phyloP scores from a whole-genome alignment of 2,888 invertebrate genomes.

The Andrena haemorrhoa region DNA sequence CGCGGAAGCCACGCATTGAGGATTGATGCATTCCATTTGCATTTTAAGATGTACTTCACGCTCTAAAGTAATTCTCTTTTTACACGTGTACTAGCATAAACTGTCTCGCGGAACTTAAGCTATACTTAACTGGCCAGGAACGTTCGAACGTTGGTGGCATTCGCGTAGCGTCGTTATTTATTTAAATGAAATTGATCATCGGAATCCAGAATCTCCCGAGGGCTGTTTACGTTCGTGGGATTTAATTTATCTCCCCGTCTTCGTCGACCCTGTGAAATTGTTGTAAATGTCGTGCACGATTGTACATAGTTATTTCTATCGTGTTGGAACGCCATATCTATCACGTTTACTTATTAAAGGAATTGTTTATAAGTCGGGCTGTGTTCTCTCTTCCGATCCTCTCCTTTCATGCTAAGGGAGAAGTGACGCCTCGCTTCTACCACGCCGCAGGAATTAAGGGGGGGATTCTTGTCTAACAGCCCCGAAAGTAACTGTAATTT shows the following conservation, averaged over 20 bases:
- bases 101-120: neutral
- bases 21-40: slow-evolving; percentile 76
- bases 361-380: slow-evolving; percentile 66
- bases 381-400: neutral
- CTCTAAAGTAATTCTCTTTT: slow-evolving; percentile 53
- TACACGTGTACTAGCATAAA: slow-evolving; percentile 46
- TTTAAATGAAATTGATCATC: slow-evolving; percentile 38
- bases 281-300: slow-evolving; percentile 76
- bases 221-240: slow-evolving; percentile 19
- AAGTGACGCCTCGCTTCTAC: neutral
- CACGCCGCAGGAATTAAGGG: no score
- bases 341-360: slow-evolving; percentile 76
- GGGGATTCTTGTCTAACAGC: no score
- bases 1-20: slow-evolving; percentile 53
- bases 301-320: slow-evolving; percentile 79
- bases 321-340: slow-evolving; percentile 72
- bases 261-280: slow-evolving; percentile 65
- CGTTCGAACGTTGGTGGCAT: slow-evolving; percentile 23
- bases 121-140: slow-evolving; percentile 19
- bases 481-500: no score
- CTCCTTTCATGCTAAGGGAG: neutral
- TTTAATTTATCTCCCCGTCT: slow-evolving; percentile 35
- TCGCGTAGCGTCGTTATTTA: slow-evolving; percentile 50
- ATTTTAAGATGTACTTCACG: slow-evolving; percentile 69
- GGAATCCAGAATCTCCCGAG: slow-evolving; percentile 1